These are phyloP conservation scores for Neotoxoptera formosana DNA, from an alignment of 1,140 invertebrate genomes.

Conservation along the genomic window DNA sequence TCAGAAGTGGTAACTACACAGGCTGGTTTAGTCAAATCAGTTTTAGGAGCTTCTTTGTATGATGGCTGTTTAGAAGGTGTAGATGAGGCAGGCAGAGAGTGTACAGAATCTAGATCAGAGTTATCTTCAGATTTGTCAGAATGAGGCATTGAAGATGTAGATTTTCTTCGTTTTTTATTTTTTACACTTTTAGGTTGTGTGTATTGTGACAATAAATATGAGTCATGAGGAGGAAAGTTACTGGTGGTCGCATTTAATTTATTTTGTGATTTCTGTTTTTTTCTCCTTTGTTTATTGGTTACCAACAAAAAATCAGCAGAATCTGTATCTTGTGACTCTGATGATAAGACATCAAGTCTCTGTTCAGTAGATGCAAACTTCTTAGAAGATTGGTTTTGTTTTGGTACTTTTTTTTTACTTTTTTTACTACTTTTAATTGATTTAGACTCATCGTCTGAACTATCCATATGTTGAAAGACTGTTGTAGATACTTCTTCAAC, in stretches of 20 bases:
- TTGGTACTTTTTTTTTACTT: constrained; percentile 46
- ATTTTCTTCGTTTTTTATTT: constrained; percentile 64
- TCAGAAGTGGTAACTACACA: constrained; percentile 55
- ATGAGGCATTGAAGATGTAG: constrained; percentile 70
- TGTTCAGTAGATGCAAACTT: constrained; percentile 56
- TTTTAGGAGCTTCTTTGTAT: constrained; percentile 47
- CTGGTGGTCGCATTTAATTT: constrained; percentile 42
- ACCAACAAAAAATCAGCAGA: constrained; percentile 51
- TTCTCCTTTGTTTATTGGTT: constrained; percentile 53
- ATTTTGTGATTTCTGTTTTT: constrained; percentile 57
- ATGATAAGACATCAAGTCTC: constrained; percentile 48
- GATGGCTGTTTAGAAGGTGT: constrained; percentile 64
- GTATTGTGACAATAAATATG: constrained; percentile 50
- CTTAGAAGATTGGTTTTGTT: constrained; percentile 48
- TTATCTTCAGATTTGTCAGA: constrained; percentile 78
- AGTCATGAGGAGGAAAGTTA: constrained; percentile 56
- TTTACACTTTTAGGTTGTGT: constrained; percentile 55
- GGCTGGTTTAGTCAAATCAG: constrained; percentile 49
- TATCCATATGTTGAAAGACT: constrained; percentile 54
- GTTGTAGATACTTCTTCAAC: constrained; percentile 53
- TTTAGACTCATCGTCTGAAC: constrained; percentile 54
- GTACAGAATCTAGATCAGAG: constrained; percentile 75
- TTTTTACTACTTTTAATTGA: constrained; percentile 52
- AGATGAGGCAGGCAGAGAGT: constrained; percentile 73
- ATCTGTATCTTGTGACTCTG: constrained; percentile 51